phyloP scores from a whole-genome alignment of 2,113 vertebrate genomes.

The Canis aureus region DNA sequence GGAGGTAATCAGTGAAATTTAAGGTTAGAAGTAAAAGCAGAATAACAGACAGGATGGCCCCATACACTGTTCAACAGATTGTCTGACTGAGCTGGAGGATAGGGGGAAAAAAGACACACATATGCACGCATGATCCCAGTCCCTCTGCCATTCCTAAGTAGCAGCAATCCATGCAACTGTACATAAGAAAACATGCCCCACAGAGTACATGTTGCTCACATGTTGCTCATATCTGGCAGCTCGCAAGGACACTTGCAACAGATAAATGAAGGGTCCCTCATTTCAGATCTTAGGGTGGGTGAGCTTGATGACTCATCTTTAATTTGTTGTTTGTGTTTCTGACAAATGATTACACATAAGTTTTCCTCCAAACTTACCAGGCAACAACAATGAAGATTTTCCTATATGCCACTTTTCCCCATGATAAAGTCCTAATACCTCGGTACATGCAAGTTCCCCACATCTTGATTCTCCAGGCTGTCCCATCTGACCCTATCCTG shows the following conservation, averaged over 20 bases:
- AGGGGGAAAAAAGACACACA: not conserved
- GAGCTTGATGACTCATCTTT: not conserved
- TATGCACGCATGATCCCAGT: not conserved
- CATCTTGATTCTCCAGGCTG: not conserved
- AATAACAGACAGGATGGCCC: not conserved
- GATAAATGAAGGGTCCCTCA: not conserved
- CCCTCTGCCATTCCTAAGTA: not conserved
- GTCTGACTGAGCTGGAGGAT: not conserved
- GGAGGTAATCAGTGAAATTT: not conserved
- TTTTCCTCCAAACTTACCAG: not conserved
- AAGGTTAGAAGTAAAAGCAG: not conserved
- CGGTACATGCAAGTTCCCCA: not conserved
- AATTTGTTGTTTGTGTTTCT: not conserved
- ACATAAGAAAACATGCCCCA: not conserved
- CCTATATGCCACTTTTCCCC: not conserved
- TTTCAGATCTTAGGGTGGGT: not conserved
- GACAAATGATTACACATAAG: not conserved
- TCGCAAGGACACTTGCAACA: not conserved
- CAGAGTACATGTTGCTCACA: rapidly evolving
- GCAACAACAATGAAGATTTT: not conserved
- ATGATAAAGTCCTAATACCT: not conserved
- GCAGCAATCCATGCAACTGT: not conserved
- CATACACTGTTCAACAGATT: rapidly evolving
- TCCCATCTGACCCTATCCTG: not conserved
- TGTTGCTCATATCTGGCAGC: not conserved